Evolutionary conservation across 64 coral and sea anemone genomes (phyloP), one percentile per base, ranked within the genome.

Genomic region (Trachythela sp.): DNA sequence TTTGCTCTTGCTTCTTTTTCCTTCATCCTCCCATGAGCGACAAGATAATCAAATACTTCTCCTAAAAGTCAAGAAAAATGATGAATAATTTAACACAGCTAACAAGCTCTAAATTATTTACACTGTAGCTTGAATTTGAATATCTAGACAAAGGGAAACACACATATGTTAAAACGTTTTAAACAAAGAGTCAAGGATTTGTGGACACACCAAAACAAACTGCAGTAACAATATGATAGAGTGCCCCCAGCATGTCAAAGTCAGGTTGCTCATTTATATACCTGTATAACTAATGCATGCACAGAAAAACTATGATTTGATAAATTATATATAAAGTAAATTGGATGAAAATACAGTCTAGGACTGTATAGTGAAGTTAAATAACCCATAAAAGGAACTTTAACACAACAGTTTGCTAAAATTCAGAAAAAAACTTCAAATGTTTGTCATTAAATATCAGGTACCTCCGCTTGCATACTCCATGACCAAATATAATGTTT

Each of bases 381-480:
- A n/a, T n/a, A n/a, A n/a, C n/a, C n/a, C n/a, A n/a, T n/a, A n/a
- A n/a, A n/a, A n/a, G n/a, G n/a, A n/a, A n/a, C n/a, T n/a, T n/a
- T n/a, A n/a, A n/a, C n/a, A n/a, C n/a, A n/a, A n/a, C n/a, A n/a
- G n/a, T n/a, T n/a, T n/a, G n/a, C n/a, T n/a, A n/a, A n/a, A n/a
- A n/a, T n/a, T 4, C 31, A 39, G 31, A 38, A 80, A 29, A 9
- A 80, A 37, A 34, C 34, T 80, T 80, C 33, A n/a, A n/a, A n/a
- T n/a, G n/a, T n/a, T n/a, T n/a, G n/a, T n/a, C 20, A 64, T n/a
- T 29, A 80, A 29, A 9, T 1, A 20, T 13, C 13, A 37, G 20
- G 8, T 93, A 99, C 96, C 96, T 94, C 96, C 96, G 89, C 96
- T 99, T 7, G 96, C 96, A 91, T 99, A 99, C 84, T 99, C 96